phyloP scores from a whole-genome alignment of 2,797 vertebrate species.

The Sebastes jordani region DNA sequence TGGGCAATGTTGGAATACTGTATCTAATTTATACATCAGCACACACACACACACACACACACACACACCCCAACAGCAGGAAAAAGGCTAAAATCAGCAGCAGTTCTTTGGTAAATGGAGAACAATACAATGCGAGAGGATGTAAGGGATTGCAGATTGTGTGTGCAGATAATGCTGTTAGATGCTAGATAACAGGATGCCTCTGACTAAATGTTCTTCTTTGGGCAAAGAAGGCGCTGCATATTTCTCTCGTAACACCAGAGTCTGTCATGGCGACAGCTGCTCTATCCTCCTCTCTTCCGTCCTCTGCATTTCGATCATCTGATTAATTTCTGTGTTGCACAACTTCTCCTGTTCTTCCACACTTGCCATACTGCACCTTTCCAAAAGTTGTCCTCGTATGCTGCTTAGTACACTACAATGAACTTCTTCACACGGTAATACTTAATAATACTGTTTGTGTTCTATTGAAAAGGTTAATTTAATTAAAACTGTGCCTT shows the following conservation, averaged over 20 bases:
- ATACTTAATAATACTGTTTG: no score
- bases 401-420: not conserved
- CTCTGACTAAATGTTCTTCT: conserved; percentile 64
- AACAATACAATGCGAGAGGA: conserved; percentile 53
- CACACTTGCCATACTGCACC: conserved; percentile 9
- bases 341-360: not conserved
- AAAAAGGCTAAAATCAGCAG: conserved; percentile 61
- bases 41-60: conserved; percentile 1
- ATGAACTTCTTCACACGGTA: not conserved
- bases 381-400: not conserved
- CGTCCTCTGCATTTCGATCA: conserved; percentile 20
- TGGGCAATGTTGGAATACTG: conserved; percentile 29
- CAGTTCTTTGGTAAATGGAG: conserved; percentile 58
- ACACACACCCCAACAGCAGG: conserved; percentile 37
- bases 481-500: not conserved
- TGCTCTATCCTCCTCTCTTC: conserved; percentile 29
- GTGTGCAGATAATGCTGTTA: conserved; percentile 73
- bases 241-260: conserved; percentile 35
- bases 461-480: not conserved
- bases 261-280: conserved; percentile 34
- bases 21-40: conserved; percentile 38
- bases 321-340: conserved; percentile 10
- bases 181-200: conserved; percentile 72
- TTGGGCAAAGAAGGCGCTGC: conserved; percentile 33
- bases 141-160: conserved; percentile 64